These are phyloP conservation scores for Hirtodrosophila histrioides DNA, from an alignment of 2,888 invertebrate genomes.

Conservation along the genomic window DNA sequence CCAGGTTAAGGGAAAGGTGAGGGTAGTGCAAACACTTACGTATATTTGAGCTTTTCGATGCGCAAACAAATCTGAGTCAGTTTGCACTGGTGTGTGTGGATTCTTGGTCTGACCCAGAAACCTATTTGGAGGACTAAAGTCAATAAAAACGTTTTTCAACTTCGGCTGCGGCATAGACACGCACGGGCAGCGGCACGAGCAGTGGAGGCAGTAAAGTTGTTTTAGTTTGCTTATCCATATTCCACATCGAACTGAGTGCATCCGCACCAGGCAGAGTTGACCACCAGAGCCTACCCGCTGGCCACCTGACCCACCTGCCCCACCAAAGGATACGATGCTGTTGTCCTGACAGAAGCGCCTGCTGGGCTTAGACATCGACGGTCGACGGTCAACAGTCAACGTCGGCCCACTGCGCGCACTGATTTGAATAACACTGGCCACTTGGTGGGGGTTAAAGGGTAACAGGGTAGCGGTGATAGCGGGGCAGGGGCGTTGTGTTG, in stretches of 20 bases:
- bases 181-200: slow-evolving; percentile 35
- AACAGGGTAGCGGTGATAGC: slow-evolving; percentile 9
- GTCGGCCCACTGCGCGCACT: slow-evolving; percentile 45
- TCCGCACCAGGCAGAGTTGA: slow-evolving; percentile 23
- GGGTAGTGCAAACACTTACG: slow-evolving; percentile 15
- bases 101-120: slow-evolving; percentile 68
- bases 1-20: background rate
- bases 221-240: slow-evolving; percentile 3
- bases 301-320: too few relatives aligned
- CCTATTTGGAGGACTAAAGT: slow-evolving; percentile 71
- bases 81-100: slow-evolving; percentile 25
- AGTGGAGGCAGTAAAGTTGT: slow-evolving; percentile 21
- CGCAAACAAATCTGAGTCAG: slow-evolving; percentile 40
- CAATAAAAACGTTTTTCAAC: slow-evolving; percentile 55
- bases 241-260: slow-evolving; percentile 8
- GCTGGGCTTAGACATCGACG: slow-evolving; percentile 5
- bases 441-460: background rate
- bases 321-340: background rate
- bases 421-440: slow-evolving; percentile 61
- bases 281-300: background rate
- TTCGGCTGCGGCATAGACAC: slow-evolving; percentile 51
- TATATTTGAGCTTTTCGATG: slow-evolving; percentile 35
- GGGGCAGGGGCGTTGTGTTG: slow-evolving; percentile 2
- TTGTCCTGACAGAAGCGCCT: slow-evolving; percentile 10
- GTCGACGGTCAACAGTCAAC: slow-evolving; percentile 59